These are phyloP conservation scores for Coturnix japonica DNA, from an alignment of 2,113 vertebrate species.

Conservation along the genomic window DNA sequence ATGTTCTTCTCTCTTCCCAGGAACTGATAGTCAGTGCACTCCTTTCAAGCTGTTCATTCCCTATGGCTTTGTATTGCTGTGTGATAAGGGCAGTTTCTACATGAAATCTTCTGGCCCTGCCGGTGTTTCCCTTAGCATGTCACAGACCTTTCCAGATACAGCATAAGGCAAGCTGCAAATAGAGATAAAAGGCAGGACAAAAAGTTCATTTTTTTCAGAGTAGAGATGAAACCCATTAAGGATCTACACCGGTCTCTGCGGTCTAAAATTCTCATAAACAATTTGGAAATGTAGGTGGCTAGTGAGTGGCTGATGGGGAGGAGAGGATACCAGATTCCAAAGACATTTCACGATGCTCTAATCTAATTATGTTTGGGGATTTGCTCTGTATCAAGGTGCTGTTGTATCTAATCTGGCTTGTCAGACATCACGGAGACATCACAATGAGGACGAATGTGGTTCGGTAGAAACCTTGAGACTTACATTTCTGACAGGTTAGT, in stretches of 20 bases:
- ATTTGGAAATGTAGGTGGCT: neutral
- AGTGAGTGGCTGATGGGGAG: neutral
- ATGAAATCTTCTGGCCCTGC: neutral
- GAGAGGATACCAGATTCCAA: neutral
- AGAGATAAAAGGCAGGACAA: neutral
- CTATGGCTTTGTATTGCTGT: neutral
- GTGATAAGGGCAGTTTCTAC: neutral
- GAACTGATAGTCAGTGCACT: neutral
- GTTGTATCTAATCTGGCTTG: neutral
- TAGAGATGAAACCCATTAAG: neutral
- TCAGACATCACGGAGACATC: neutral
- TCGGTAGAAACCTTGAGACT: neutral
- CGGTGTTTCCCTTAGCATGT: neutral
- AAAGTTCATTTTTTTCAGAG: neutral
- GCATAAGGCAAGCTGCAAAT: neutral
- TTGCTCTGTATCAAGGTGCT: neutral
- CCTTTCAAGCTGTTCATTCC: neutral
- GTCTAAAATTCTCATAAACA: neutral
- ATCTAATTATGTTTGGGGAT: neutral
- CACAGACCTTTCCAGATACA: neutral
- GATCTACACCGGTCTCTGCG: neutral
- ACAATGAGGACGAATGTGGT: neutral
- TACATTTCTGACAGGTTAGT: neutral
- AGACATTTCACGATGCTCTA: neutral
- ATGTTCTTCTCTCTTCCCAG: neutral